phyloP scores from a whole-genome alignment of 2,888 invertebrate genomes.

The Synanthedon myopaeformis region DNA sequence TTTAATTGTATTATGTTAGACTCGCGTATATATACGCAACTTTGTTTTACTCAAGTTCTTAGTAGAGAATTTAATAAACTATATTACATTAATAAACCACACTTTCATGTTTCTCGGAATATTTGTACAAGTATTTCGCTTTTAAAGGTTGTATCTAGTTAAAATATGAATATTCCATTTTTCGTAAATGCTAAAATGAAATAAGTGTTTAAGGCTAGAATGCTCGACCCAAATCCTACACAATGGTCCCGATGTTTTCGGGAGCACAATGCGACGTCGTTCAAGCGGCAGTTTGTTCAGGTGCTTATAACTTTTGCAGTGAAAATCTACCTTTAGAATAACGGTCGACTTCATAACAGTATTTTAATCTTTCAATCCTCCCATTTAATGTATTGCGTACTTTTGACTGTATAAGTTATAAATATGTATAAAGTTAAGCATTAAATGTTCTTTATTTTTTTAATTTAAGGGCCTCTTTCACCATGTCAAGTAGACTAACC shows the following conservation, averaged over 20 bases:
- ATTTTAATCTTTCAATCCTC: neutral
- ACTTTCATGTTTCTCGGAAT: too few species aligned
- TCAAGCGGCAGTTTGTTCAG: slow-evolving; percentile 4
- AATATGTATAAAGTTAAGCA: neutral
- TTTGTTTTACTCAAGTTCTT: too few species aligned
- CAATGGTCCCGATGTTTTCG: slow-evolving; percentile 47
- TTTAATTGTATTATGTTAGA: too few species aligned
- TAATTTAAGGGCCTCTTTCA: too few species aligned
- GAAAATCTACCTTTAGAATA: neutral
- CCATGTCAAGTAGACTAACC: too few species aligned
- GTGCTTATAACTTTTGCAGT: neutral
- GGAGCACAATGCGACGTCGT: slow-evolving; percentile 43
- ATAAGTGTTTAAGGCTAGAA: slow-evolving; percentile 29
- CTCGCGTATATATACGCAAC: too few species aligned
- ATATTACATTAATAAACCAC: too few species aligned
- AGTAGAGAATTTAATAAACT: too few species aligned
- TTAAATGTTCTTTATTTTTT: neutral
- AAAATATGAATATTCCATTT: neutral
- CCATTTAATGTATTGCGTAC: neutral
- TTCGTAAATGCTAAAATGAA: slow-evolving; percentile 2
- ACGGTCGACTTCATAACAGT: neutral
- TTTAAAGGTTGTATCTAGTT: too few species aligned
- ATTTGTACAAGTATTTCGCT: too few species aligned
- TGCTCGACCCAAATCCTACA: slow-evolving; percentile 44
- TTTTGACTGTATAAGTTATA: neutral